Evolutionary conservation across 1,140 invertebrate genomes (phyloP).

Genomic region (Aradophagus sp.): DNA sequence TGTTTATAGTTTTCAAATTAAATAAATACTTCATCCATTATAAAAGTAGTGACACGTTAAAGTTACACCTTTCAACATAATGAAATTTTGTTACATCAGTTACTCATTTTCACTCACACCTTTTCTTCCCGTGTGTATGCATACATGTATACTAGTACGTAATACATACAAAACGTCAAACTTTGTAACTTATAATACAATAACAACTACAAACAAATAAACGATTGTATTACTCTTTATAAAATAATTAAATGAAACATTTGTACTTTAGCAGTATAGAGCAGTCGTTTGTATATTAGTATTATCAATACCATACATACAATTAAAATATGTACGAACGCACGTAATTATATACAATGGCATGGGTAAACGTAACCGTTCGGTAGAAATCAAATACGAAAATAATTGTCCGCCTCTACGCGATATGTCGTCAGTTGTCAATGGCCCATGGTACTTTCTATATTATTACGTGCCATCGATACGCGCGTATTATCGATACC

Average conservation of each 20-base stretch:
- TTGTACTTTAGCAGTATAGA: constrained; percentile 76
- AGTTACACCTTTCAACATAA: no score
- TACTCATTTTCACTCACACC: no score
- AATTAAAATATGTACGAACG: constrained; percentile 59
- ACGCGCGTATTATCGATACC: constrained; percentile 29
- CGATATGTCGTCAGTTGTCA: constrained; percentile 37
- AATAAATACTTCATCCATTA: no score
- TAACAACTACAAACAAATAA: constrained; percentile 59
- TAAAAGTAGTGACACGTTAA: no score
- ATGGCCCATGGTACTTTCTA: neutral
- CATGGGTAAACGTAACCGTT: constrained; percentile 23
- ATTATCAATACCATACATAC: constrained; percentile 62
- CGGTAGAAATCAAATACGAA: constrained; percentile 46
- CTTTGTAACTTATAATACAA: constrained; percentile 56
- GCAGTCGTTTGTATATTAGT: constrained; percentile 72
- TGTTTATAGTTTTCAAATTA: no score
- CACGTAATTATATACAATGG: constrained; percentile 52
- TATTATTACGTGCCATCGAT: constrained; percentile 37
- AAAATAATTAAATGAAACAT: constrained; percentile 75
- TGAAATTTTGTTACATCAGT: no score
- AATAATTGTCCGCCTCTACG: constrained; percentile 28
- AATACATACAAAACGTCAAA: constrained; percentile 51
- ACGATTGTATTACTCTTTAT: constrained; percentile 52
- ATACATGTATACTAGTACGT: no score
- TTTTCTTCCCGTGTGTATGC: no score